phyloP scores from a whole-genome alignment of 2,113 vertebrate species.

The Hydrolagus affinis region DNA sequence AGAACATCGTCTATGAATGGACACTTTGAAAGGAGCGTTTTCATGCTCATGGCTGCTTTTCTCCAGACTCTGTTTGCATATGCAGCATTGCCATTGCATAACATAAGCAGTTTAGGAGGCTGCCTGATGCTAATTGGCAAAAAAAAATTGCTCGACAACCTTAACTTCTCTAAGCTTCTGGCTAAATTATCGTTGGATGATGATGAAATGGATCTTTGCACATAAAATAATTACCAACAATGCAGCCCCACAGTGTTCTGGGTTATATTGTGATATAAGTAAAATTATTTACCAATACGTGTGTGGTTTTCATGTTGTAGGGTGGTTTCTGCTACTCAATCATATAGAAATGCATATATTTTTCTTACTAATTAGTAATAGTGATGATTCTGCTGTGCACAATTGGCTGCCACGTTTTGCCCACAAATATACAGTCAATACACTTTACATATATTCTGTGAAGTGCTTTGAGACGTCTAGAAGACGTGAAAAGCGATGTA shows the following conservation, averaged over 20 bases:
- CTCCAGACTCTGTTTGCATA: background rate
- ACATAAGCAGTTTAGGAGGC: background rate
- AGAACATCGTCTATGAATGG: background rate
- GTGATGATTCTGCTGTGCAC: too few species aligned
- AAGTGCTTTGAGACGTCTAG: too few species aligned
- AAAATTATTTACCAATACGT: background rate
- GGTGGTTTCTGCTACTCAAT: too few species aligned
- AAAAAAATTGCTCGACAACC: background rate
- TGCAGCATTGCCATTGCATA: conserved; percentile 1
- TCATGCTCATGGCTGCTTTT: conserved; percentile 9
- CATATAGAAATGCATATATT: too few species aligned
- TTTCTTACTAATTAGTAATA: too few species aligned
- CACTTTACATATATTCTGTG: too few species aligned
- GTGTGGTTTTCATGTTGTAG: too few species aligned
- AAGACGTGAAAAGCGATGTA: too few species aligned
- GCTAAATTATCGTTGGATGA: background rate
- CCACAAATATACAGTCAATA: too few species aligned
- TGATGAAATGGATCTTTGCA: background rate
- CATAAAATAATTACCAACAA: background rate
- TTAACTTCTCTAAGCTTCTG: background rate
- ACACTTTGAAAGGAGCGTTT: conserved; percentile 22
- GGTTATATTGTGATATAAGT: background rate
- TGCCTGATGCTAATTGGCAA: background rate
- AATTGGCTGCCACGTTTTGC: too few species aligned
- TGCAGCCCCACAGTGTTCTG: background rate